Conservation (phyloP, 2,888 invertebrate species). For the Lycophotia porphyrea region DNA sequence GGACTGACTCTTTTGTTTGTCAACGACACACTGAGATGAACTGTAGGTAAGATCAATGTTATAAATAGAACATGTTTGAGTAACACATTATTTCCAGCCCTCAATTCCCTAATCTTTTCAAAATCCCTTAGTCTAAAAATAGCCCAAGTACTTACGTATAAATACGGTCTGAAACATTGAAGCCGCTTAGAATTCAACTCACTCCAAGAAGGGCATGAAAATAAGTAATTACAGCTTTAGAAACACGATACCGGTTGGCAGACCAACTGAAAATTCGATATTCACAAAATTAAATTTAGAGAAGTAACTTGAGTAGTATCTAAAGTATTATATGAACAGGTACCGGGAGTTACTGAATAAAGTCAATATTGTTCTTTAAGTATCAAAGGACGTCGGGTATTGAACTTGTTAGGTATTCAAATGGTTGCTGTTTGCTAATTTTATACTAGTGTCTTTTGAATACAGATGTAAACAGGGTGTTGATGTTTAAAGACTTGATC, state of each 20-base stretch:
- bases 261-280: constrained; percentile 48
- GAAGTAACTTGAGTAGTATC: constrained; percentile 40
- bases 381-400: constrained; percentile 31
- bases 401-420: constrained; percentile 59
- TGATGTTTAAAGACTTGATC: background rate
- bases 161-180: constrained; percentile 36
- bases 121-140: background rate
- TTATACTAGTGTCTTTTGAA: constrained; percentile 44
- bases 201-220: constrained; percentile 40
- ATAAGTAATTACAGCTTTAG: constrained; percentile 56
- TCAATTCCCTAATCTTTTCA: background rate
- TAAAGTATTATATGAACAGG: constrained; percentile 45
- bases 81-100: background rate
- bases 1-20: background rate
- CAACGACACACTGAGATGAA: background rate
- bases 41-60: background rate
- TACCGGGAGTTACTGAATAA: constrained; percentile 48
- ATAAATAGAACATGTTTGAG: background rate
- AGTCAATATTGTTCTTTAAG: constrained; percentile 57
- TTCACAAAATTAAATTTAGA: constrained; percentile 54
- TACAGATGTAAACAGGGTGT: constrained; percentile 25
- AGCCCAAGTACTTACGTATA: background rate
- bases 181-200: constrained; percentile 43
- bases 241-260: constrained; percentile 46
- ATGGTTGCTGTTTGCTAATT: constrained; percentile 43